phyloP scores from a whole-genome alignment of 1,140 invertebrate species.

The Papilio dardanus region DNA sequence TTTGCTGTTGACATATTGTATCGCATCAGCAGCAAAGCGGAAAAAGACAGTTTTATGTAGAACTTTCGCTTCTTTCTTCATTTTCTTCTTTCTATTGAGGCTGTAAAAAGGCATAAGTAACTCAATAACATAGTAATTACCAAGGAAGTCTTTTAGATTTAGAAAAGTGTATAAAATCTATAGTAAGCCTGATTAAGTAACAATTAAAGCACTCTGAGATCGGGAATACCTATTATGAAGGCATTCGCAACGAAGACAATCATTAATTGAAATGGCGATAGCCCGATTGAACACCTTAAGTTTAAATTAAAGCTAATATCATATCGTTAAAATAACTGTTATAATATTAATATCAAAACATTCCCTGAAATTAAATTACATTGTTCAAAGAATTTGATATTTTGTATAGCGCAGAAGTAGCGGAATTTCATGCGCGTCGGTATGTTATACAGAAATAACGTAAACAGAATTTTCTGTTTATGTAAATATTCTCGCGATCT shows the following conservation, averaged over 20 bases:
- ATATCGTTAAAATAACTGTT: background rate
- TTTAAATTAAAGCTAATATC: background rate
- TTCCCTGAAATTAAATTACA: background rate
- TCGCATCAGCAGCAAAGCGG: constrained; percentile 80
- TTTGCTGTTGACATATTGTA: constrained; percentile 75
- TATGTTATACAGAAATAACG: constrained; percentile 57
- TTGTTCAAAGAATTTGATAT: background rate
- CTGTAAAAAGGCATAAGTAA: background rate
- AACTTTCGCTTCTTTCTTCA: constrained; percentile 65
- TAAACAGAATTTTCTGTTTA: constrained; percentile 61
- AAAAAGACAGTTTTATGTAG: constrained; percentile 82
- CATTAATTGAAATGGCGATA: too few species aligned
- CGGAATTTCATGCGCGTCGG: constrained; percentile 39
- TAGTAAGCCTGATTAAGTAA: too few species aligned
- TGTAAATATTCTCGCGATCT: constrained; percentile 52
- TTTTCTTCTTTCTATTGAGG: background rate
- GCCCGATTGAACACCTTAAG: too few species aligned
- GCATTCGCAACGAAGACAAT: too few species aligned
- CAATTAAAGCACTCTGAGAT: background rate
- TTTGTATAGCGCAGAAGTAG: background rate
- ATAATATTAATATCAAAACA: background rate
- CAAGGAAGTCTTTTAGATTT: background rate
- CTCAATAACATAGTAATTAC: background rate
- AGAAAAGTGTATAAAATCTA: too few species aligned
- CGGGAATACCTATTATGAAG: too few species aligned